A percentile compares a stretch with the other conserved stretches of the same genome.
These are phyloP conservation scores for Callaeas wilsoni DNA, from an alignment of 2,113 vertebrate species.

Conservation along the genomic window DNA sequence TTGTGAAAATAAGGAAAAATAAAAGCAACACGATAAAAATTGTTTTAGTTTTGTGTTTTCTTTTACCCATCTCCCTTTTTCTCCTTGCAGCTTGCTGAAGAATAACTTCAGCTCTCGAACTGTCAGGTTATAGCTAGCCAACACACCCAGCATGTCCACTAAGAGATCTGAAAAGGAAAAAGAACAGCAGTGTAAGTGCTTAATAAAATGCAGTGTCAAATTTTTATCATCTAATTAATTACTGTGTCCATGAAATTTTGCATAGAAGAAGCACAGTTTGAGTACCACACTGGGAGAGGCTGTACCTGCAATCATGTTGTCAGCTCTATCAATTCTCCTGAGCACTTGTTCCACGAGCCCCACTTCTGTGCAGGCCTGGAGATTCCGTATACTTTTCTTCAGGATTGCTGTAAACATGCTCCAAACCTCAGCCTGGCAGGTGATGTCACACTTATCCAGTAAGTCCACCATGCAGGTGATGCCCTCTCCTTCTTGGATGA, in stretches of 20 bases:
- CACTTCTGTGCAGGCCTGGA: conserved; percentile 89
- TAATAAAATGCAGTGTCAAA: background rate
- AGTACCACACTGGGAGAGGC: background rate
- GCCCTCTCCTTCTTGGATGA: conserved; percentile 94
- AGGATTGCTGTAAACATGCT: conserved; percentile 96
- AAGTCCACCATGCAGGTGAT: conserved; percentile 93
- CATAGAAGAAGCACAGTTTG: background rate
- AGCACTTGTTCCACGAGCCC: conserved; percentile 90
- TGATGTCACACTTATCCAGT: conserved; percentile 88
- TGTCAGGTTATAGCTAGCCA: conserved; percentile 96
- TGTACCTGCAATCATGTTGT: conserved; percentile 95
- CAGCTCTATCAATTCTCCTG: conserved; percentile 79
- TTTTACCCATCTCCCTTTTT: conserved; percentile 93
- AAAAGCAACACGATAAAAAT: background rate
- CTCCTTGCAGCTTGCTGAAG: conserved; percentile 96
- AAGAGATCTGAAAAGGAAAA: conserved; percentile 82
- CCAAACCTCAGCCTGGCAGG: conserved; percentile 96
- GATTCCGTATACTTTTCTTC: conserved; percentile 95
- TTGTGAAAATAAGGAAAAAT: background rate
- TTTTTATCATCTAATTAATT: background rate
- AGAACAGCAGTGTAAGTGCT: background rate
- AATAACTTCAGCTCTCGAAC: conserved; percentile 96
- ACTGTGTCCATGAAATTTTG: background rate
- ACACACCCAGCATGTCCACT: conserved; percentile 94
- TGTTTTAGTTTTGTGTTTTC: background rate